Evolutionary conservation across 2,888 invertebrate species (phyloP), one percentile per base, ranked within the genome.

Genomic region (Thelaira solivaga): DNA sequence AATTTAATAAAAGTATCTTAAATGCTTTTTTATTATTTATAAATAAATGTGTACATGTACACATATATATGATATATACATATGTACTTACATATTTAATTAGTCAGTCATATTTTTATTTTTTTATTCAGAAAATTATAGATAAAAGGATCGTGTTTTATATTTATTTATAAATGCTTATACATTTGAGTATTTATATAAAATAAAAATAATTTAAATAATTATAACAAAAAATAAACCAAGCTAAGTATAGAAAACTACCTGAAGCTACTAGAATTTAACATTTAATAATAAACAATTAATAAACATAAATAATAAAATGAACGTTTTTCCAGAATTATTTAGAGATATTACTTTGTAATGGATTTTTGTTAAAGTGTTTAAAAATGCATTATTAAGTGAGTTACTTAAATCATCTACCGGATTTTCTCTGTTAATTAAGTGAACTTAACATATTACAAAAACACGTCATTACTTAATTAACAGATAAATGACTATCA

Each of bases 1-100:
- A 49, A 39, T 59, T 69, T 59, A 59, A 68, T 57, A 68, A 68
- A 67, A 59, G n/a, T 59, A 39, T 57, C 20, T 68, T 68, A 39
- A 59, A 49, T 39, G 16, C 49, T 36, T 18, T 64, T 16, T 57
- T 13, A 24, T 11, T 20, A 43, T 43, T 20, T 43, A 43, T 43
- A 18, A 16, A 41, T 47, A 62, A 18, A 47, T 61, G 24, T 47
- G 34, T 62, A 49, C 49, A 49, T 8, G 39, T 64, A 49, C 8
- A 49, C 39, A 64, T 39, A 18, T 49, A 39, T 22, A 18, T 39
- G 36, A n/a, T 41, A 51, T 39, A 20, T 64, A 43, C 11, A 13
- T 39, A 41, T 55, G 39, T 53, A 45, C n/a, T 55, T 68, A 47
- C 68, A n/a, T 57, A 57, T 57, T 68, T 68, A 68, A 57, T 57